Evolutionary conservation across 2,113 vertebrate genomes (phyloP), one percentile per base, ranked within the genome.

Genomic region (Meriones unguiculatus): DNA sequence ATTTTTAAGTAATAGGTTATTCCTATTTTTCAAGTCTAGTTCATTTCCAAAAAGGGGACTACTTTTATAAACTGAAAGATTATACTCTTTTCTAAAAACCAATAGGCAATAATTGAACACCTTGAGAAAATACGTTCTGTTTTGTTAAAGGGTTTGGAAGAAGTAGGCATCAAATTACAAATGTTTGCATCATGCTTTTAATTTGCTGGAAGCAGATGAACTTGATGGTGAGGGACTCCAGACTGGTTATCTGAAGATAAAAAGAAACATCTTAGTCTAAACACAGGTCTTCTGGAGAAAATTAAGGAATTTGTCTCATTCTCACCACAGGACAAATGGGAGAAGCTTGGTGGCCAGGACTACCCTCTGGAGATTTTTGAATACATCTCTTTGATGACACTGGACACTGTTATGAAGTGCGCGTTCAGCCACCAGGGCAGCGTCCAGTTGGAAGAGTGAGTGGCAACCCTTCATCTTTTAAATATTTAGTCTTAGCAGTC

Each of bases 351-450:
- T 67, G 77, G 90, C 77, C 97, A 98, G 0, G 96, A 98, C 2
- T 93, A 98, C 77, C 70, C 98, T 0, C 98, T 99, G 97, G 99
- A 99, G 81, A 95, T 99, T 87, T 99, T 99, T 88, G 97, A 99
- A 70, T 98, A 99, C 0, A 59, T 99, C 82, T 99, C 99, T 95
- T 98, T 99, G 38, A 99, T 99, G 99, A 99, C 99, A 1, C 98
- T 99, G 0, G 99, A 99, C 78, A 99, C 80, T 97, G 99, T 99
- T 90, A 98, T 99, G 99, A 99, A 99, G 97, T 99, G 99, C 87
- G 99, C 99, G n/a, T 99, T 99, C 98, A 99, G 99, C 96, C 97
- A 93, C 95, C 82, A 98, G 64, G 99, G 98, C 96, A 98, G 98
- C 97, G 98, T 99, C 97, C 99, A 99, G 97, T 98, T 96, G 0